Percentiles rank a stretch among this genome's conserved stretches.
phyloP scores from a whole-genome alignment of 2,888 invertebrate species.

The Eudemis profundana region DNA sequence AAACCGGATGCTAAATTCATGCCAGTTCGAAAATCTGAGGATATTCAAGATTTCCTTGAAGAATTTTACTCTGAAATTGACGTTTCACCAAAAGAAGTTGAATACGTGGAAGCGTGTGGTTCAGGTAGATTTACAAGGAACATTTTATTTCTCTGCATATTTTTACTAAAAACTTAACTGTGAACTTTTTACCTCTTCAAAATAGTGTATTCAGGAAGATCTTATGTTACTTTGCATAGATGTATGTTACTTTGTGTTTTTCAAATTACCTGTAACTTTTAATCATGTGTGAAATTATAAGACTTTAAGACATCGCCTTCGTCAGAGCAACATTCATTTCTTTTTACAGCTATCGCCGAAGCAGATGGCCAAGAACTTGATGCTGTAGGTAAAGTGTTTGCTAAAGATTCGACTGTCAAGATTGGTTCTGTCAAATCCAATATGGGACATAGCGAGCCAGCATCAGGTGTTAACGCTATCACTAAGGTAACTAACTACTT shows the following conservation, averaged over 20 bases:
- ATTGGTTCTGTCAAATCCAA: constrained; percentile 77
- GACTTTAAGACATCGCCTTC: not conserved
- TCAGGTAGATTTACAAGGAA: too few species aligned
- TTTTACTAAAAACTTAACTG: too few species aligned
- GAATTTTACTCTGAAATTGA: constrained; percentile 86
- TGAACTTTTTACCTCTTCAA: too few species aligned
- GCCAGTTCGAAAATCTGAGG: constrained; percentile 55
- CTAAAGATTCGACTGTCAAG: constrained; percentile 79
- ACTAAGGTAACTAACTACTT: constrained; percentile 84
- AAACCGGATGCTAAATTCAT: constrained; percentile 53
- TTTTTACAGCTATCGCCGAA: constrained; percentile 77
- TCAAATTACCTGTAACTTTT: too few species aligned
- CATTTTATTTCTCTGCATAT: too few species aligned
- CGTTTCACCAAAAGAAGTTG: constrained; percentile 87
- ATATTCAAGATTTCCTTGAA: constrained; percentile 78
- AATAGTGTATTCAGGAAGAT: too few species aligned
- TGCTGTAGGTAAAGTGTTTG: constrained; percentile 85
- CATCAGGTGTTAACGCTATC: constrained; percentile 77
- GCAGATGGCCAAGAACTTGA: constrained; percentile 87
- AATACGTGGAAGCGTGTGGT: constrained; percentile 93
- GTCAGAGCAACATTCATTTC: not conserved
- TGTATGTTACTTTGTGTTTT: too few species aligned
- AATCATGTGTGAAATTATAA: too few species aligned
- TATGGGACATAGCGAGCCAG: constrained; percentile 68
- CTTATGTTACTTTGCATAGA: too few species aligned